Percentiles rank a stretch among this genome's conserved stretches.
Conservation (phyloP, 2,797 vertebrate genomes). For the Euthynnus affinis region DNA sequence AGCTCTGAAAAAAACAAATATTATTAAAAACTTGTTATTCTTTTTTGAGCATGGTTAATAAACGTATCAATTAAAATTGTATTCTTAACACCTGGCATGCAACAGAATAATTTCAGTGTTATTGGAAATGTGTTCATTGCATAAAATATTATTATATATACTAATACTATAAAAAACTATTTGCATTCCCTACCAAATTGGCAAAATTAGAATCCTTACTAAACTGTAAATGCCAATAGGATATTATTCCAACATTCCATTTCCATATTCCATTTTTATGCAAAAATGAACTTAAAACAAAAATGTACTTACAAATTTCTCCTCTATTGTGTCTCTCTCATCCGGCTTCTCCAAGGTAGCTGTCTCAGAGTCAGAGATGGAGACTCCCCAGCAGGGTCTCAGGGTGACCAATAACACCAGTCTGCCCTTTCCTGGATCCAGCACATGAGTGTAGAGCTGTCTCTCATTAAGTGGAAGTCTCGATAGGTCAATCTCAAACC, state of each 20-base stretch:
- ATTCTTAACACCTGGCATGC: background rate
- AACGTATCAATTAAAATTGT: background rate
- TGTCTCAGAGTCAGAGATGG: constrained; percentile 89
- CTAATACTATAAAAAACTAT: no score
- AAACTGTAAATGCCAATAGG: background rate
- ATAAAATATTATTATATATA: background rate
- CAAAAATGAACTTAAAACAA: background rate
- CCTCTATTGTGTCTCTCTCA: constrained; percentile 83
- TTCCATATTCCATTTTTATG: background rate
- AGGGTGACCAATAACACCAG: constrained; percentile 91
- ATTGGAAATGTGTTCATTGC: constrained; percentile 3
- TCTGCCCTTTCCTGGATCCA: constrained; percentile 87
- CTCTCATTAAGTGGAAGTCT: constrained; percentile 85
- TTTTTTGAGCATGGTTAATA: background rate
- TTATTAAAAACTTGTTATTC: background rate
- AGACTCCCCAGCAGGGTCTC: constrained; percentile 89
- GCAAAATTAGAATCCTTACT: background rate
- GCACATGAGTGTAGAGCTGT: constrained; percentile 88
- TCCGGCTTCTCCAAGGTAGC: constrained; percentile 88
- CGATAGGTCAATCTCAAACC: constrained; percentile 91
- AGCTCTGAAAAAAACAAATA: constrained; percentile 78
- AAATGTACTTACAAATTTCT: constrained; percentile 90
- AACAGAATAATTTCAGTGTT: background rate
- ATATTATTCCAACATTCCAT: background rate
- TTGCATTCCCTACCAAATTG: constrained; percentile 3